Evolutionary conservation across 2,888 invertebrate species (phyloP).

Genomic region (Sipha maydis): DNA sequence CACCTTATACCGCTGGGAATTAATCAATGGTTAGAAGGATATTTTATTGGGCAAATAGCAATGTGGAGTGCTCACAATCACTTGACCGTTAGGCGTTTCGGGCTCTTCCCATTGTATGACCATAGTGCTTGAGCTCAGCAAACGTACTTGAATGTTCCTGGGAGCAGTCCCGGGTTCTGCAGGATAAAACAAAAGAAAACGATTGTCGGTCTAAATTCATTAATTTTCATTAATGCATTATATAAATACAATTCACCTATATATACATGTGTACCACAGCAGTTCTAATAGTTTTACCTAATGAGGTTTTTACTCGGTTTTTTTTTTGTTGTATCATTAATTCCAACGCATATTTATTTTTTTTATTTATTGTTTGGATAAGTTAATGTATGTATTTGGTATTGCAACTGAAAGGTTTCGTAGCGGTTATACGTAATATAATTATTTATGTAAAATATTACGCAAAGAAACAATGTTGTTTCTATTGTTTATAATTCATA

Average conservation of each 20-base stretch:
- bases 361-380: too few relatives aligned
- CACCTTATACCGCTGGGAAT: constrained; percentile 91
- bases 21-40: background rate
- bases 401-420: too few relatives aligned
- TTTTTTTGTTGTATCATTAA: background rate
- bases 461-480: background rate
- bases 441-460: too few relatives aligned
- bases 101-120: constrained; percentile 99
- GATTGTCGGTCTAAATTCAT: background rate
- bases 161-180: constrained; percentile 96
- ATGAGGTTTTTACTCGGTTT: background rate
- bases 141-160: constrained; percentile 90
- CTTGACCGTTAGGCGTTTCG: constrained; percentile 96
- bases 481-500: background rate
- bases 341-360: background rate
- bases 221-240: background rate
- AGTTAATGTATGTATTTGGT: too few relatives aligned
- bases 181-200: constrained; percentile 66
- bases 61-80: constrained; percentile 78
- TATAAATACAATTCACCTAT: background rate
- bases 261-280: background rate
- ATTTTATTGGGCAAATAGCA: background rate
- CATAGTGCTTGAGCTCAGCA: constrained; percentile 94
- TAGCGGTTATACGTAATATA: too few relatives aligned
- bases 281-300: background rate